These are phyloP conservation scores for Enteromius mattozi DNA, from an alignment of 2,797 vertebrate species.

Conservation along the genomic window DNA sequence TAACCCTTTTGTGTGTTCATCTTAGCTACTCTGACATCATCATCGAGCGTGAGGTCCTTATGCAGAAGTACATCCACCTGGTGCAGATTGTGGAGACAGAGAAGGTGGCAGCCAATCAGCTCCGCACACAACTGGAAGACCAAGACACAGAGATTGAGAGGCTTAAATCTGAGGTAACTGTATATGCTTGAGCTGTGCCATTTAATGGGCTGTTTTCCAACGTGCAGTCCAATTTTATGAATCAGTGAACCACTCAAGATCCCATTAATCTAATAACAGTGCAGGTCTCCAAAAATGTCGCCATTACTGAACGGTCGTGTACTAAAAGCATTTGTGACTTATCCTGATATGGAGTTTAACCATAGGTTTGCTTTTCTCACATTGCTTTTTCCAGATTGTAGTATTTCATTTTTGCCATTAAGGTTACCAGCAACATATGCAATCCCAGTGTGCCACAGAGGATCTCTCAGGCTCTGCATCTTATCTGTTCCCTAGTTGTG, in stretches of 20 bases:
- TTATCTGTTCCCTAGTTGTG: conserved; percentile 37
- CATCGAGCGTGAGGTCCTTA: conserved; percentile 94
- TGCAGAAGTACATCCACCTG: conserved; percentile 99
- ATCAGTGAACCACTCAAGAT: conserved; percentile 20
- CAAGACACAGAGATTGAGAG: conserved; percentile 96
- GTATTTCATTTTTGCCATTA: conserved; percentile 19
- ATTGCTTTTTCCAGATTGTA: not conserved
- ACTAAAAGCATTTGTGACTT: conserved; percentile 26
- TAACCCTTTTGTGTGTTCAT: conserved; percentile 49
- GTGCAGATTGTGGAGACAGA: conserved; percentile 97
- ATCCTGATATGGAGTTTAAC: not conserved
- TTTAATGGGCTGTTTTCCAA: conserved; percentile 21
- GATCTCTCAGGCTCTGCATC: conserved; percentile 18
- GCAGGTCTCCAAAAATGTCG: conserved; percentile 13
- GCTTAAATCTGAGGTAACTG: conserved; percentile 90
- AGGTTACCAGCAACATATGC: conserved; percentile 21
- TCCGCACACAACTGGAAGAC: conserved; percentile 95
- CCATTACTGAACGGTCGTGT: not conserved
- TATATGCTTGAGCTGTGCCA: conserved; percentile 13
- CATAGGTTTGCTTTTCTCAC: not conserved
- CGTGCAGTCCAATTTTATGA: conserved; percentile 27
- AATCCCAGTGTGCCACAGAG: conserved; percentile 10
- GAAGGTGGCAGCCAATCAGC: conserved; percentile 95
- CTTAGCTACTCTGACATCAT: conserved; percentile 92
- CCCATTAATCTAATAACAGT: conserved; percentile 20